Conservation (phyloP, 1,140 invertebrate species). For the Brachionus plicatilis region DNA sequence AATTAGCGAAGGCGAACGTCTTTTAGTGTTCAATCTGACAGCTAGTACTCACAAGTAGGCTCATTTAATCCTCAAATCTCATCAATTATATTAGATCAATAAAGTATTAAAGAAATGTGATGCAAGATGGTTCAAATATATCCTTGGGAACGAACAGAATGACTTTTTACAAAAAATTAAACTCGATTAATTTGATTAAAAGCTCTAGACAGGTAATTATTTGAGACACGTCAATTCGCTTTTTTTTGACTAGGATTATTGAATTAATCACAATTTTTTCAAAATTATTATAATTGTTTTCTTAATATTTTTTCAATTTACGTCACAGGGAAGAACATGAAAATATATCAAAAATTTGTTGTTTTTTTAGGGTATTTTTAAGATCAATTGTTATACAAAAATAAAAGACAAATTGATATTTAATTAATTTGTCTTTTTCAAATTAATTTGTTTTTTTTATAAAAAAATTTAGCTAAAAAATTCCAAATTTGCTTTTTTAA, state of each 20-base stretch:
- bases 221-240: too few relatives aligned
- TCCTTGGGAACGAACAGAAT: slow-evolving; percentile 1
- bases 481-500: too few relatives aligned
- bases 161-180: slow-evolving; percentile 15
- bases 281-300: too few relatives aligned
- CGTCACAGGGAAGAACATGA: background rate
- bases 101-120: slow-evolving; percentile 11
- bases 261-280: too few relatives aligned
- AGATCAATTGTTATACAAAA: too few relatives aligned
- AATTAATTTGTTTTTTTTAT: too few relatives aligned
- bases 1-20: background rate
- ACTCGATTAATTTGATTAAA: background rate
- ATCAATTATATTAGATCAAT: background rate
- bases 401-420: too few relatives aligned
- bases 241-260: too few relatives aligned
- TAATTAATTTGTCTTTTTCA: too few relatives aligned
- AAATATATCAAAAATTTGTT: too few relatives aligned
- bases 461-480: too few relatives aligned
- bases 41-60: slow-evolving; percentile 3
- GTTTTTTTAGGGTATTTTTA: too few relatives aligned
- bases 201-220: background rate
- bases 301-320: background rate
- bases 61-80: background rate
- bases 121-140: background rate
- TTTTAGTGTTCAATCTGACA: slow-evolving; percentile 6